These are phyloP conservation scores for Notodromas monacha DNA, from an alignment of 2,888 invertebrate species.

Conservation along the genomic window DNA sequence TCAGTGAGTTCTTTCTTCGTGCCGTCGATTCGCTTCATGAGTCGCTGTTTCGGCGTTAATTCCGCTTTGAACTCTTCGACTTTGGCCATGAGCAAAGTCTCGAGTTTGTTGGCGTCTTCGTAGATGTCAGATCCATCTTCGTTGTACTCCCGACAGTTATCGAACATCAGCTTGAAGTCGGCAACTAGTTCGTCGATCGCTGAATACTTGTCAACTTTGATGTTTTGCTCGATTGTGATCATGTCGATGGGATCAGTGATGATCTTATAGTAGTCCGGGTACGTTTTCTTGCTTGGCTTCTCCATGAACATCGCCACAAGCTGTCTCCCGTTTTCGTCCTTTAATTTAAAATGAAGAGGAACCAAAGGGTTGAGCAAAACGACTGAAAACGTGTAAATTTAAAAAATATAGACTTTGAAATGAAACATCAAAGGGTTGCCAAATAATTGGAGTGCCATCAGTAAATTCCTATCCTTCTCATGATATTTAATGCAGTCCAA, in stretches of 20 bases:
- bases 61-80: slow-evolving; percentile 30
- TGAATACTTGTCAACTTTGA: slow-evolving; percentile 32
- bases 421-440: too few relatives aligned
- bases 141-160: slow-evolving; percentile 83
- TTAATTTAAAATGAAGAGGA: too few relatives aligned
- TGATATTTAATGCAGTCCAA: too few relatives aligned
- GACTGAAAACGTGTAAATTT: too few relatives aligned
- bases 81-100: slow-evolving; percentile 47
- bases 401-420: not conserved
- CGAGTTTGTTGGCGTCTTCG: slow-evolving; percentile 63
- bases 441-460: too few relatives aligned
- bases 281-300: slow-evolving; percentile 70
- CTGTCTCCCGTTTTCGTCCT: slow-evolving; percentile 41
- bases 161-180: slow-evolving; percentile 59
- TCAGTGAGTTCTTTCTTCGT: too few relatives aligned
- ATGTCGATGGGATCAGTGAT: slow-evolving; percentile 80
- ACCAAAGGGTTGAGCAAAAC: too few relatives aligned
- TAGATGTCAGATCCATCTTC: slow-evolving; percentile 83
- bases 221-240: slow-evolving; percentile 64
- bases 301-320: slow-evolving; percentile 79
- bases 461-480: too few relatives aligned
- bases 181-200: slow-evolving; percentile 25
- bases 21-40: too few relatives aligned
- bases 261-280: slow-evolving; percentile 79
- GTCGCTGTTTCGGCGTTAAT: too few relatives aligned